Evolutionary conservation across 1,140 invertebrate genomes (phyloP), one percentile per base, ranked within the genome.

Genomic region (Aphidius gifuensis): DNA sequence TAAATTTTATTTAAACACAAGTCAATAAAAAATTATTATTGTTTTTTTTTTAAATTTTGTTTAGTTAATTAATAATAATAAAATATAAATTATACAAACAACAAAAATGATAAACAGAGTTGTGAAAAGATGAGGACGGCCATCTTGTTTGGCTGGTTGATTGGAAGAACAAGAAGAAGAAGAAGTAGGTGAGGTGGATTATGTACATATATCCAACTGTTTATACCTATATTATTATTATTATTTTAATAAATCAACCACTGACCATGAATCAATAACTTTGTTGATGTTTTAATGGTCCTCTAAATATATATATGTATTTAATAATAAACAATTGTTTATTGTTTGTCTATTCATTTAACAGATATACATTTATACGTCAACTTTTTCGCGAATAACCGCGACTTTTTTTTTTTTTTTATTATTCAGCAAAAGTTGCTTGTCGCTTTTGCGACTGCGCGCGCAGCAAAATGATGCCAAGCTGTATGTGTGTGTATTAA

Each of bases 101-200:
- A 45, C 44, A 62, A 62, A 58, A 63, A 63, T 56, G 62, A 65
- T 62, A 62, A 65, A 65, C 64, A 62, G 55, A 56, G 57, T 62
- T 38, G 56, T n/a, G 44, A 43, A 56, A 65, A 54, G 46, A n/a
- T 40, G 44, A 62, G 39, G 42, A 44, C 49, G 32, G 64, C 64
- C 64, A 65, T 65, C 60, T 65, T 65, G 64, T 65, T 65, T 62
- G 55, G 40, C 46, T 32, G 23, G 23, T 32, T 32, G 16, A 16
- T 32, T 32, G 23, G 4, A 4, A 32, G 23, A 32, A 32, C 23
- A 32, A 32, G 23, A 8, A 45, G 11, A 51, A n/a, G 39, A 51
- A 58, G 42, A n/a, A 60, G 38, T 21, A n/a, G 39, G 43, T 23
- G 5, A 50, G 47, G 47, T 50, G 9, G 39, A 50, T 59, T 48